Base-by-base conservation (phyloP, 2,888 invertebrate genomes). In the Ennomos fuscantarius region DNA sequence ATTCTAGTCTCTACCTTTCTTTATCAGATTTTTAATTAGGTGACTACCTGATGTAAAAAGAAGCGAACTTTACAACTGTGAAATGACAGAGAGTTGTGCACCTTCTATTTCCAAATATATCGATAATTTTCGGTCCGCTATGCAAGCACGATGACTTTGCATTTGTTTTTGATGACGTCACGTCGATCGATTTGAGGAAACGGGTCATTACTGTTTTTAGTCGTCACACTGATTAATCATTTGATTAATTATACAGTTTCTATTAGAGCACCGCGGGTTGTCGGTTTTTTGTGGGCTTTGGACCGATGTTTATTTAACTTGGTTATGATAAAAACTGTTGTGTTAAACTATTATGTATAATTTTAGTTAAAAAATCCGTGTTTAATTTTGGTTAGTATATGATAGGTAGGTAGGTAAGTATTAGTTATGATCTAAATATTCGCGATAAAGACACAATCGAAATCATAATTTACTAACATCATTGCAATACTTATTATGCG, bases 161-260 rank as follows among this genome's bases (percentile, higher is more conserved):
- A 87, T 84, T 85, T 77, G 70, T 81, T 85, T 79, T 83, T 87
- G 87, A 84, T 88, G 86, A 92, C 92, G 92, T 90, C 90, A 90
- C 69, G 76, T 60, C 82, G 85, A 90, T 90, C 89, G 89, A 89
- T 90, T 80, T 73, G 77, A 86, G 89, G 92, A 91, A 92, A 86
- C 89, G 83, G 87, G 88, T 90, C 92, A 92, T 89, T 91, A 90
- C 85, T 89, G 88, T 89, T 91, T 89, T 91, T 89, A 91, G 90
- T 91, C 89, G 87, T 87, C 87, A 87, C 90, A 88, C 90, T 92
- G 90, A 92, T 92, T 92, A 92, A 89, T 87, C 87, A 84, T 82
- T 85, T 92, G 90, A 92, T 92, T 92, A 91, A 90, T 92, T 91
- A 87, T 83, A 82, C 75, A 84, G 80, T 87, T 88, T 89, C 82